Percentiles rank a stretch among this genome's conserved stretches.
Evolutionary conservation across 1,140 invertebrate genomes (phyloP).

Genomic region (Eufriesea mexicana): DNA sequence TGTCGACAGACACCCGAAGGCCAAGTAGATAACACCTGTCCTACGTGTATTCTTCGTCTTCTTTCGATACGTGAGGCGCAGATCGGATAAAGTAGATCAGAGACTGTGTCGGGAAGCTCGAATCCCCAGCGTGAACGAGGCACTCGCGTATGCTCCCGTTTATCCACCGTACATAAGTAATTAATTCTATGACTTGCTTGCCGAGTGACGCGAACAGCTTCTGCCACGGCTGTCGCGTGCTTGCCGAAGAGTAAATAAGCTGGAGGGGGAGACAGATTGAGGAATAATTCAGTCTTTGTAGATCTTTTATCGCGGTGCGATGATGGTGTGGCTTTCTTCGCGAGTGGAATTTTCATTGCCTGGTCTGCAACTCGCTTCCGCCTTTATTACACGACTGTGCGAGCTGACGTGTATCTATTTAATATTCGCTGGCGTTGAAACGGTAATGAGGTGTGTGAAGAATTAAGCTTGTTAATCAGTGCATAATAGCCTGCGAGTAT

Average conservation of each 20-base stretch:
- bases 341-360: background rate
- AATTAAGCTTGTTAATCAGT: no score
- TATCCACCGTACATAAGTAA: constrained; percentile 25
- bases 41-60: background rate
- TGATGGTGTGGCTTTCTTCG: background rate
- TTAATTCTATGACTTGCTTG: constrained; percentile 41
- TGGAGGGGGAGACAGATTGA: background rate
- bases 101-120: background rate
- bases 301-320: background rate
- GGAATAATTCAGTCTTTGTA: constrained; percentile 2
- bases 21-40: no score
- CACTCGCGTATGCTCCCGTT: constrained; percentile 3
- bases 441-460: background rate
- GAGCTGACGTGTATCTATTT: background rate
- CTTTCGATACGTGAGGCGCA: background rate
- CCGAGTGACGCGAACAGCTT: constrained; percentile 20
- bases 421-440: background rate
- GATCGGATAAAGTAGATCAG: background rate
- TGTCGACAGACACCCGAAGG: background rate
- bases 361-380: background rate
- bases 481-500: no score
- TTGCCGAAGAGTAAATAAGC: constrained; percentile 30
- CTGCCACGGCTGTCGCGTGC: background rate
- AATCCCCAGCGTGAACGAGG: background rate
- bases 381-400: background rate